A percentile compares a stretch with the other conserved stretches of the same genome.
Evolutionary conservation across 2,888 invertebrate genomes (phyloP).

Genomic region (Pecten maximus): DNA sequence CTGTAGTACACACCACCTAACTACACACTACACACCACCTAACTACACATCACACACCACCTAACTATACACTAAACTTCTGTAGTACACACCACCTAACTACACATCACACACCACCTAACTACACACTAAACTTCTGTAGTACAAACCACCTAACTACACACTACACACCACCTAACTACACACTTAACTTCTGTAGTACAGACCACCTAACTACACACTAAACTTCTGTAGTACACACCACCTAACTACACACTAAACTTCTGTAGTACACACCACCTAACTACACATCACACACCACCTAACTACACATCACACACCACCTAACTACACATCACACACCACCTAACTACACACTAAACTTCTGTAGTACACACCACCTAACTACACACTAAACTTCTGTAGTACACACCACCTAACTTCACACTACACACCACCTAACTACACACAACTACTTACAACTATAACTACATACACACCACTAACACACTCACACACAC

Average conservation of each 20-base stretch:
- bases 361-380: neutral
- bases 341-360: neutral
- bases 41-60: too few relatives aligned
- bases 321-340: neutral
- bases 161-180: neutral
- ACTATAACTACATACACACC: too few relatives aligned
- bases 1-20: too few relatives aligned
- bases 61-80: too few relatives aligned
- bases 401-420: neutral
- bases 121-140: too few relatives aligned
- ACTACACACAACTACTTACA: too few relatives aligned
- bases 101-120: too few relatives aligned
- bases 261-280: neutral
- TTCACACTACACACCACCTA: too few relatives aligned
- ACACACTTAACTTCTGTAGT: neutral
- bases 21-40: too few relatives aligned
- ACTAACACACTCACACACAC: too few relatives aligned
- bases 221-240: neutral
- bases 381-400: neutral
- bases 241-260: neutral
- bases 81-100: too few relatives aligned
- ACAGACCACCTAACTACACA: neutral
- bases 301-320: neutral
- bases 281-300: neutral
- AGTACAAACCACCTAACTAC: neutral